Conservation (phyloP, 1,140 invertebrate genomes). For the Drosophila eugracilis region DNA sequence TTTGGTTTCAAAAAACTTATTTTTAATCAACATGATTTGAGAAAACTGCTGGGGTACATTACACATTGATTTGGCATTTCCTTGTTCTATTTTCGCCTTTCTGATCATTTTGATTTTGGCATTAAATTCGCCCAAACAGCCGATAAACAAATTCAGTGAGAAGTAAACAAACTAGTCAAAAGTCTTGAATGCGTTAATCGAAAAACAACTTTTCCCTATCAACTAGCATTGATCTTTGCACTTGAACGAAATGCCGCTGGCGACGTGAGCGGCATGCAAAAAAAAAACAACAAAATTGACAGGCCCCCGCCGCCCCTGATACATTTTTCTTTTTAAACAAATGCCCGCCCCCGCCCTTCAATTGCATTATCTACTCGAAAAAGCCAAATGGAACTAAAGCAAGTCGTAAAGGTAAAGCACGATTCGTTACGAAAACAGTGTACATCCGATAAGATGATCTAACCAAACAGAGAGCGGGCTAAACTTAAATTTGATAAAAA, state of each 20-base stretch:
- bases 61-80: not conserved
- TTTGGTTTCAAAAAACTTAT: too few relatives aligned
- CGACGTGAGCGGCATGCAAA: slow-evolving; percentile 32
- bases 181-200: slow-evolving; percentile 32
- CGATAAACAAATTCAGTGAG: slow-evolving; percentile 50
- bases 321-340: slow-evolving; percentile 16
- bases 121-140: slow-evolving; percentile 38
- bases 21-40: not conserved
- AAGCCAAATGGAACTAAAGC: slow-evolving; percentile 8
- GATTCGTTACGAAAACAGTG: slow-evolving; percentile 21
- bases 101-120: slow-evolving; percentile 29
- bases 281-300: slow-evolving; percentile 10
- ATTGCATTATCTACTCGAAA: slow-evolving; percentile 22
- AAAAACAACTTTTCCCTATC: slow-evolving; percentile 60
- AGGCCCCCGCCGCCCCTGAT: slow-evolving; percentile 15
- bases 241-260: slow-evolving; percentile 31
- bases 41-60: not conserved
- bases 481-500: not conserved
- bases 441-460: slow-evolving; percentile 1
- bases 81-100: slow-evolving; percentile 7
- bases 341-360: slow-evolving; percentile 7
- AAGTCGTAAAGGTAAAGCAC: slow-evolving; percentile 23
- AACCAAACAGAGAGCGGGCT: too few relatives aligned
- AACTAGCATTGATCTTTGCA: slow-evolving; percentile 65
- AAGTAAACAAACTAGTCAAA: slow-evolving; percentile 64